Base-by-base conservation (phyloP, 2,113 vertebrate genomes). In the Prinia subflava region DNA sequence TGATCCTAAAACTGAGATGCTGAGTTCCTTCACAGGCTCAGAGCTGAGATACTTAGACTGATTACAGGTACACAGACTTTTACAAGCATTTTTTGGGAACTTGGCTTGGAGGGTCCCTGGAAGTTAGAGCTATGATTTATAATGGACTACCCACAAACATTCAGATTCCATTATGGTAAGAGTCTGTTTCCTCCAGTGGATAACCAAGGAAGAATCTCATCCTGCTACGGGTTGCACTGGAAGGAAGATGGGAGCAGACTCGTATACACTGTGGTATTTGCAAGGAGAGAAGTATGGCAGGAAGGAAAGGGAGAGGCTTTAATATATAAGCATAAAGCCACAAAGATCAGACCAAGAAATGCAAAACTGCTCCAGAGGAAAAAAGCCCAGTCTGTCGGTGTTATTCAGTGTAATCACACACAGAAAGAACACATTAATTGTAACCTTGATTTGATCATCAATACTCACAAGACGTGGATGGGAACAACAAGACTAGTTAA, bases 291-390 rank as follows among this genome's bases (percentile, higher is more conserved):
- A 76, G n/a, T 83, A 75, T 2, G 15, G n/a, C 69, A 96, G 95
- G 83, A 96, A 93, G 94, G 88, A 94, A 90, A 90, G 65, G 93
- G 88, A 92, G 88, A 93, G 65, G 73, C 65, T 82, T 74, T 73
- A 82, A 86, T 49, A 63, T 22, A 56, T 22, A 47, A 78, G 49
- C 49, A 87, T 65, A 87, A 89, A 90, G 49, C 80, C 62, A 57
- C 79, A 75, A 30, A 77, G 68, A 71, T 90, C 46, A 86, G 62
- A 90, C 28, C 24, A 83, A 95, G 37, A 92, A 91, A 92, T 44
- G 37, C 65, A 81, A 33, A 81, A 65, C 42, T 52, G 9, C 49
- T 89, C 44, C 80, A 78, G 65, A 50, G 74, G 41, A 59, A 73
- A 77, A 85, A 49, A 6, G 5, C 3, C 1, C 12, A 65, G 20